phyloP scores from a whole-genome alignment of 2,113 vertebrate genomes.

The Microcebus jonahi region DNA sequence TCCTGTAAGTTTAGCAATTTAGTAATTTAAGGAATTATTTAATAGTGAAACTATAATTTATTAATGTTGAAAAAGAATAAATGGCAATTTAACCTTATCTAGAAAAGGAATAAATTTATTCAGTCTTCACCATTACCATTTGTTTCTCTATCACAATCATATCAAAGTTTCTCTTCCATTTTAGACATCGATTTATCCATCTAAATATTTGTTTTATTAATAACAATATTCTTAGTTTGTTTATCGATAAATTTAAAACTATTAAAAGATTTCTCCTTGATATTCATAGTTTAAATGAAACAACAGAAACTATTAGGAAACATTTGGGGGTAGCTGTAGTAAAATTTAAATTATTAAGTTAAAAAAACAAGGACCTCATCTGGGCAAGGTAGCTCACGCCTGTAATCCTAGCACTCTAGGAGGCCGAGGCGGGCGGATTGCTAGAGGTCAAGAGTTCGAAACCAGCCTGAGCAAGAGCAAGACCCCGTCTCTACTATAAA shows the following conservation, averaged over 20 bases:
- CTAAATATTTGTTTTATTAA: background rate
- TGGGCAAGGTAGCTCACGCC: too few relatives aligned
- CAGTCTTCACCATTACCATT: slow-evolving; percentile 31
- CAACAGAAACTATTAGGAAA: slow-evolving; percentile 33
- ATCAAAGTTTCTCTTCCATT: slow-evolving; percentile 10
- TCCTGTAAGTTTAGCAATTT: slow-evolving; percentile 30
- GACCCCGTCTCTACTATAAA: too few relatives aligned
- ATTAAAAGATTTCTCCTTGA: slow-evolving; percentile 37
- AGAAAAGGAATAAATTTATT: slow-evolving; percentile 46
- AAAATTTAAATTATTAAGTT: slow-evolving; percentile 51
- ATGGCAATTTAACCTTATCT: slow-evolving; percentile 24
- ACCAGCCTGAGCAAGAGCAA: too few relatives aligned
- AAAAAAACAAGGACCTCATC: slow-evolving; percentile 2
- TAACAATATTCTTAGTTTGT: slow-evolving; percentile 35
- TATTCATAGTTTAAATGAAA: slow-evolving; percentile 39
- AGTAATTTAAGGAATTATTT: slow-evolving; percentile 19
- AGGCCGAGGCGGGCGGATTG: too few relatives aligned
- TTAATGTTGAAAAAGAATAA: slow-evolving; percentile 44
- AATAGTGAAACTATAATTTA: slow-evolving; percentile 12
- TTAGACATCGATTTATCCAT: background rate
- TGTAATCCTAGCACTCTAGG: too few relatives aligned
- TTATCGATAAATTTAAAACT: slow-evolving; percentile 47
- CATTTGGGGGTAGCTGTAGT: background rate
- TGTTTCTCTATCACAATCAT: slow-evolving; percentile 12
- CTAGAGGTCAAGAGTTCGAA: too few relatives aligned